phyloP scores from a whole-genome alignment of 2,113 vertebrate genomes.

The Emberiza fucata region DNA sequence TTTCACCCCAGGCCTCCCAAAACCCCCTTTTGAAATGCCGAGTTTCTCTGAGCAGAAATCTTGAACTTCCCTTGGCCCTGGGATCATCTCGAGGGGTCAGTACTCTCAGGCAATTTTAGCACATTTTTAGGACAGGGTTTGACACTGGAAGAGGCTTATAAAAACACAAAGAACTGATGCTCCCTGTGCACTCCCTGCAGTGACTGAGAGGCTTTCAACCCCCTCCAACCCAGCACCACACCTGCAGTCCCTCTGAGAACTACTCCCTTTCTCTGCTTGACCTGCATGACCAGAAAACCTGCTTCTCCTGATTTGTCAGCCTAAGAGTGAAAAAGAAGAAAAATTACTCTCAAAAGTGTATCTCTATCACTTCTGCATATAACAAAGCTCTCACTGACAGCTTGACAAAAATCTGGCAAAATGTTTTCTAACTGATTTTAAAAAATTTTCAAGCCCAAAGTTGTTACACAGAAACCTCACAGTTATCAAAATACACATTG shows the following conservation, averaged over 20 bases:
- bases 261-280: background rate
- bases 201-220: accelerated
- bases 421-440: background rate
- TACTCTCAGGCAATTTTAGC: background rate
- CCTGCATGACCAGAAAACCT: background rate
- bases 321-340: background rate
- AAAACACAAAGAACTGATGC: background rate
- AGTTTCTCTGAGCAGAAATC: background rate
- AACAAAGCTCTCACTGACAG: background rate
- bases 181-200: background rate
- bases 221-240: background rate
- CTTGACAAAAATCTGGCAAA: background rate
- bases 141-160: background rate
- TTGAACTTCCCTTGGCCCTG: background rate
- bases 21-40: background rate
- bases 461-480: background rate
- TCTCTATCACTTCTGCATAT: background rate
- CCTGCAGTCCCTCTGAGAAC: background rate
- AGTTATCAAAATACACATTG: background rate
- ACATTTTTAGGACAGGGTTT: background rate
- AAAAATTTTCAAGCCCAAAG: background rate
- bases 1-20: background rate
- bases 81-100: background rate
- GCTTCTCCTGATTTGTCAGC: background rate
- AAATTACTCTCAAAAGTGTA: background rate